These are phyloP conservation scores for Leptinotarsa undecemlineata DNA, from an alignment of 1,140 invertebrate genomes.

Conservation along the genomic window DNA sequence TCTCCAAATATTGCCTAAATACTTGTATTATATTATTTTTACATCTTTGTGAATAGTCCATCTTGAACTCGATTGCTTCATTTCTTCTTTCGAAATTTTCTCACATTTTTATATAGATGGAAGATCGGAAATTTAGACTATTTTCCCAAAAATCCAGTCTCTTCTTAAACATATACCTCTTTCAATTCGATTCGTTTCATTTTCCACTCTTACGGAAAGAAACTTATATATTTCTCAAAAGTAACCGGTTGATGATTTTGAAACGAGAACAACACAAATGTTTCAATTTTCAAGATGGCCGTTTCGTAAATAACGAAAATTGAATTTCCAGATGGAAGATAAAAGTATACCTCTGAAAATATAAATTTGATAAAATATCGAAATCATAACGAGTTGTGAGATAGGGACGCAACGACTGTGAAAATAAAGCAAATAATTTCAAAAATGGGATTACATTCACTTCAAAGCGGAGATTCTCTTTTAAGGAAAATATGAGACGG, in stretches of 20 bases:
- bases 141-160: too few relatives aligned
- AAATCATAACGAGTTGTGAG: background rate
- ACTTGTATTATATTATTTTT: too few relatives aligned
- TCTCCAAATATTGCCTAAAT: too few relatives aligned
- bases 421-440: background rate
- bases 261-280: background rate
- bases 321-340: background rate
- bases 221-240: background rate
- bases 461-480: background rate
- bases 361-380: slow-evolving; percentile 6
- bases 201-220: too few relatives aligned
- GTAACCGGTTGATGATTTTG: background rate
- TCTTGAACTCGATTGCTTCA: too few relatives aligned
- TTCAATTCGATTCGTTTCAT: too few relatives aligned
- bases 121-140: too few relatives aligned
- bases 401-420: background rate
- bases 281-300: slow-evolving; percentile 5
- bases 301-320: background rate
- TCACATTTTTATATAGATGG: too few relatives aligned
- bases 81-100: too few relatives aligned
- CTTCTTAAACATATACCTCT: too few relatives aligned
- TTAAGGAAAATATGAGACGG: background rate
- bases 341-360: slow-evolving; percentile 4
- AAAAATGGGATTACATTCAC: background rate
- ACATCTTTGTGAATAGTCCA: too few relatives aligned